Base-by-base conservation (phyloP, 2,888 invertebrate genomes). In the Parelbella ahira region DNA sequence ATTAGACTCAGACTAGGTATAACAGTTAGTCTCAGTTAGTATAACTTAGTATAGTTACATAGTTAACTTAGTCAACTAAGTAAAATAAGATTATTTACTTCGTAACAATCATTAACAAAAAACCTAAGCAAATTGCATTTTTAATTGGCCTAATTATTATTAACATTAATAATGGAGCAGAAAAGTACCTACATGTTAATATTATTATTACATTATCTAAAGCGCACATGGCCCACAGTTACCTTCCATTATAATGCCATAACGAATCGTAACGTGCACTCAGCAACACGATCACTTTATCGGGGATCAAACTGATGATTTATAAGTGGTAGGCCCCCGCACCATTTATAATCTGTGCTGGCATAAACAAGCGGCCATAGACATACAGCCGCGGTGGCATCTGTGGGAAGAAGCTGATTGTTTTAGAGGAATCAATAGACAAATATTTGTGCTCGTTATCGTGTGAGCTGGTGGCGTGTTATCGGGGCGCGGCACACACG, bases 361-460 rank as follows among this genome's bases (percentile, higher is more conserved):
- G 18, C 41, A 32, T 41, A 41, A 41, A 33, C 33, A 41, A 34
- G 20, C 11, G 7, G 1, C 13, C 20, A 33, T 10, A 30, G 30
- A 19, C 24, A 15, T n/a, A n/a, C n/a, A n/a, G n/a, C n/a, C n/a
- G n/a, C 21, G 27, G 20, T 23, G 15, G 21, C 30, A 30, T 19
- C 43, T 47, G 37, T 49, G 44, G 50, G 48, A 53, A 57, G 57
- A 28, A 46, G 45, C 48, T 48, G 50, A 66, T 68, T 73, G 72
- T 73, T 60, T 60, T 54, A 39, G 50, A 58, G 63, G 58, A 62
- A 68, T 73, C 74, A 68, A 72, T 72, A 65, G 54, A 54, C 63
- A 63, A 71, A 72, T 59, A 64, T 69, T 69, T 57, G 55, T 44
- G 18, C 19, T 21, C 29, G 46, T 60, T 68, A 72, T 71, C 70